Evolutionary conservation across 2,113 vertebrate genomes (phyloP), one percentile per base, ranked within the genome.

Genomic region (Paramormyrops kingsleyae): DNA sequence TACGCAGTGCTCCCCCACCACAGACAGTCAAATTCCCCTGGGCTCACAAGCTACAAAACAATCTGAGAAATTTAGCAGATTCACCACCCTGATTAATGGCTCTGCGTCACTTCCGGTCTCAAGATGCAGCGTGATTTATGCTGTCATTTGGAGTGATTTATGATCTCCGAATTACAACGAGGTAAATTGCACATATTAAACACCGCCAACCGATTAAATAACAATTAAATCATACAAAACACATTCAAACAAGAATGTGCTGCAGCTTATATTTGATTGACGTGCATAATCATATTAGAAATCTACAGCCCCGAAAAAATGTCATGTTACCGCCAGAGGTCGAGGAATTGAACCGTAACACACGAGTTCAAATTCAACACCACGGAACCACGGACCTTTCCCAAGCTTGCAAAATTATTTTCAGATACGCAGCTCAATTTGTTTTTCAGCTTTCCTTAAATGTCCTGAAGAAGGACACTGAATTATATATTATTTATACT

Each of bases 121-220:
- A 49, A 13, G 42, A 44, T 74, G 62, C 19, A 74, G 42, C 27
- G 89, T 89, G 89, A 89, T 53, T 89, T 83, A 84, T 53, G 27
- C 31, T 56, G 50, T 59, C 83, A 80, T 19, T 80, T 42, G 74
- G 13, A 80, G 35, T 39, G 74, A 80, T 80, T 80, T 80, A 19
- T 17, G 74, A 42, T 80, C 13, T 80, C 74, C 39, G 74, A 80
- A 39, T 80, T 80, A 42, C 74, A 80, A 80, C 15, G 39, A 53
- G 39, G 53, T 21, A 88, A 42, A 66, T 49, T 85, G 10, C 83
- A 85, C 21, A 59, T 66, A 59, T 66, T 42, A 66, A 44, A 31
- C 87, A 62, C 21, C 87, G 17, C 56, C 15, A 66, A 56, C 15
- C 35, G 21, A 85, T 85, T 88, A 62, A 88, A 53, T 19, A 56